Conservation (phyloP, 2,797 vertebrate genomes). For the Bryconaethiops microstoma region DNA sequence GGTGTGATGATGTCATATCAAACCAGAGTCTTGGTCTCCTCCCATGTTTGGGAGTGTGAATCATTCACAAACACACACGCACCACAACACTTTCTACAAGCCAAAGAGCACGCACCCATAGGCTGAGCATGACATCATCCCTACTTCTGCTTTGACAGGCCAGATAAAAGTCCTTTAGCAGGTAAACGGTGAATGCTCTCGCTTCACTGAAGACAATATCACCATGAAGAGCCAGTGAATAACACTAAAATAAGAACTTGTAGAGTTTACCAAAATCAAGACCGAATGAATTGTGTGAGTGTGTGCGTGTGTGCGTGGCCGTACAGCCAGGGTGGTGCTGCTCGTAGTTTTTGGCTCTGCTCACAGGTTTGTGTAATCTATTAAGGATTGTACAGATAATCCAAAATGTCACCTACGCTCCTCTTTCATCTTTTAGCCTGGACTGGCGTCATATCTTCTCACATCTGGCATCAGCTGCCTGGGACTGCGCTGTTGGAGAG, state of each 20-base stretch:
- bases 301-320: not conserved
- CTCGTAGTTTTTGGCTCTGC: not conserved
- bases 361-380: not conserved
- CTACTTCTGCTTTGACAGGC: constrained; percentile 25
- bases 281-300: not conserved
- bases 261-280: not conserved
- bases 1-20: constrained; percentile 74
- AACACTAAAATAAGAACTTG: not conserved
- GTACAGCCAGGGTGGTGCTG: constrained; percentile 1
- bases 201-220: not conserved
- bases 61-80: constrained; percentile 62
- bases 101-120: constrained; percentile 25
- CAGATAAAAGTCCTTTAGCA: constrained; percentile 6
- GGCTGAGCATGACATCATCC: constrained; percentile 43
- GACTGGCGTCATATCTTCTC: constrained; percentile 22
- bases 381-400: constrained; percentile 2
- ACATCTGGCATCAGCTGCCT: constrained; percentile 25
- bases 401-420: constrained; percentile 5
- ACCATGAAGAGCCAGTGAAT: not conserved
- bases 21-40: constrained; percentile 35
- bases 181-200: constrained; percentile 1
- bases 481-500: constrained; percentile 11
- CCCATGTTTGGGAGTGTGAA: constrained; percentile 59
- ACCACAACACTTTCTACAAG: constrained; percentile 22
- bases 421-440: constrained; percentile 4